Conservation (phyloP, 2,113 vertebrate genomes). For the Neofelis nebulosa region DNA sequence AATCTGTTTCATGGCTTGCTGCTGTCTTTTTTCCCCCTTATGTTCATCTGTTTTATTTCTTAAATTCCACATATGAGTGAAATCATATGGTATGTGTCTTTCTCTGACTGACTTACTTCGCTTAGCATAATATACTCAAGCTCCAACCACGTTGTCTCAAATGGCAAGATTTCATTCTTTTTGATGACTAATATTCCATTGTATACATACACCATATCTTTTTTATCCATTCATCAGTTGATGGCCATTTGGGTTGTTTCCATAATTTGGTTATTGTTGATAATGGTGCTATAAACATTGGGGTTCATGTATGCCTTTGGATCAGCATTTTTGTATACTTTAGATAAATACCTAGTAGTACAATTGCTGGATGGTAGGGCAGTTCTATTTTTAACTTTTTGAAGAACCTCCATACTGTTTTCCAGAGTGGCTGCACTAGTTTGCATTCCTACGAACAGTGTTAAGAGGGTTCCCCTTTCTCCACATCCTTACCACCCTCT, state of each 20-base stretch:
- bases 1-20: not conserved
- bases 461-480: not conserved
- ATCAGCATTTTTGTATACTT: not conserved
- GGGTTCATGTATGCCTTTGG: not conserved
- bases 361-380: not conserved
- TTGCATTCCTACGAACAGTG: not conserved
- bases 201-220: not conserved
- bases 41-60: not conserved
- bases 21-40: not conserved
- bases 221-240: not conserved
- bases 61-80: not conserved
- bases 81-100: not conserved
- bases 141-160: not conserved
- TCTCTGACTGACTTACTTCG: not conserved
- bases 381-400: not conserved
- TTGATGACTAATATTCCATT: not conserved
- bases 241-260: not conserved
- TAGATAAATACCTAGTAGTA: not conserved
- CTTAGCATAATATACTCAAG: not conserved
- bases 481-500: not conserved
- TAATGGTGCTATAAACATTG: not conserved
- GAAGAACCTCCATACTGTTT: not conserved
- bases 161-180: not conserved
- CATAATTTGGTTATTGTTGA: not conserved
- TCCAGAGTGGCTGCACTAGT: not conserved